Conservation (phyloP, 2,113 vertebrate genomes). For the Ivindomyrus marchei region DNA sequence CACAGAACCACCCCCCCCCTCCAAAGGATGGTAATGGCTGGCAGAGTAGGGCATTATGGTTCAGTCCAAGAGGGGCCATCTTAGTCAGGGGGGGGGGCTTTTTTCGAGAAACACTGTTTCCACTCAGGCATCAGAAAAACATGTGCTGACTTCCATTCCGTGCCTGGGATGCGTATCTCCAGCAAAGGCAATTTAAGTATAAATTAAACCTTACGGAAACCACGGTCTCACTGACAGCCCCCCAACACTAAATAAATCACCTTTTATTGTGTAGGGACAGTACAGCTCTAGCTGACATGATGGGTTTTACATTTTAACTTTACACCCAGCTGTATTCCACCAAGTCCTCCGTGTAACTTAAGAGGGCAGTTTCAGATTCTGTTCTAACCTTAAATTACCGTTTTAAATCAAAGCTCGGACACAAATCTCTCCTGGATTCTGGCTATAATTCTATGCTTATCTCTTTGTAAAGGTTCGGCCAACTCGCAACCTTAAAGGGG, state of each 20-base stretch:
- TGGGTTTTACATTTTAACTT: conserved; percentile 42
- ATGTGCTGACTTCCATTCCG: neutral
- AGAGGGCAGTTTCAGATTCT: conserved; percentile 23
- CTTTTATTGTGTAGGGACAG: conserved; percentile 40
- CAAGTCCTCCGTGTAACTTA: conserved; percentile 14
- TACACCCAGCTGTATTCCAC: conserved; percentile 28
- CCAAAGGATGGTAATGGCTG: conserved; percentile 55
- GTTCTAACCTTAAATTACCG: conserved; percentile 25
- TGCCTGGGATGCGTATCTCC: neutral
- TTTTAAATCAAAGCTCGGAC: conserved; percentile 24
- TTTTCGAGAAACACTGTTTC: neutral
- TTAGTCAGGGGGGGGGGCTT: conserved; percentile 44
- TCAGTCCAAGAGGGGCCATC: conserved; percentile 20
- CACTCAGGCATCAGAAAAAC: neutral
- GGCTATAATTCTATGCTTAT: conserved; percentile 19
- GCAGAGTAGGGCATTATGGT: conserved; percentile 49
- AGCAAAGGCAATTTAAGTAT: conserved; percentile 36
- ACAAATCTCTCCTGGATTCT: conserved; percentile 12
- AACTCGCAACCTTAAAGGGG: neutral
- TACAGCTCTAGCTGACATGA: conserved; percentile 36
- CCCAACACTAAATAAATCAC: conserved; percentile 49
- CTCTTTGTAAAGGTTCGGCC: conserved; percentile 16
- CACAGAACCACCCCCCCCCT: conserved; percentile 56
- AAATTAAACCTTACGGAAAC: conserved; percentile 46
- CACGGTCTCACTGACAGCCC: conserved; percentile 36